Evolutionary conservation across 2,113 vertebrate species (phyloP).

Genomic region (Albula glossodonta): DNA sequence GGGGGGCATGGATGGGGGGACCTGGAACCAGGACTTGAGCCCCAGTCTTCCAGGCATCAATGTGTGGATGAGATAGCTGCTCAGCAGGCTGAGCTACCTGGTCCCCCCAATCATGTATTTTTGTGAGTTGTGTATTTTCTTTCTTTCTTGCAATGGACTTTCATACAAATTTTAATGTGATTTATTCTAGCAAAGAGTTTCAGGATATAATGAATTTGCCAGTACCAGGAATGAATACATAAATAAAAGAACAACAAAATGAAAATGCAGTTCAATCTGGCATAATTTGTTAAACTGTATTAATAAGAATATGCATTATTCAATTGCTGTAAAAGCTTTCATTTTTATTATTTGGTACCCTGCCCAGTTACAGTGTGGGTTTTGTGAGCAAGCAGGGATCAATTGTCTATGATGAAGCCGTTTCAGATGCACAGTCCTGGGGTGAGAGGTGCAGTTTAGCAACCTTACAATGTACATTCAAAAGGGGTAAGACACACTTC

Average conservation of each 20-base stretch:
- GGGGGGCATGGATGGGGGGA: too few relatives aligned
- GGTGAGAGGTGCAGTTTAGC: neutral
- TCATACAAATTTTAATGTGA: slow-evolving; percentile 44
- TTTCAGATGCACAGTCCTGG: neutral
- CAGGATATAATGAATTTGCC: slow-evolving; percentile 39
- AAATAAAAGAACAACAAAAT: slow-evolving; percentile 23
- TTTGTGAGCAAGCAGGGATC: slow-evolving; percentile 29
- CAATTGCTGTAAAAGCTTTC: slow-evolving; percentile 51
- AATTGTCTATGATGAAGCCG: slow-evolving; percentile 17
- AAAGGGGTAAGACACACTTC: neutral
- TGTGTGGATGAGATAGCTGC: too few relatives aligned
- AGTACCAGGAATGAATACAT: slow-evolving; percentile 30
- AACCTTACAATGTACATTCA: neutral
- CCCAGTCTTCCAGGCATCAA: too few relatives aligned
- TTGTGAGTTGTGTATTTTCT: neutral
- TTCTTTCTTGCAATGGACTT: slow-evolving; percentile 34
- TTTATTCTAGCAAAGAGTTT: slow-evolving; percentile 43
- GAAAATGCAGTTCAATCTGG: slow-evolving; percentile 28
- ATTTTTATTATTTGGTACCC: slow-evolving; percentile 19
- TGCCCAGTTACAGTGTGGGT: slow-evolving; percentile 31
- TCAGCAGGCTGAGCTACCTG: too few relatives aligned
- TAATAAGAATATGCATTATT: slow-evolving; percentile 43
- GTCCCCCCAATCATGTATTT: neutral
- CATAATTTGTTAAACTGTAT: slow-evolving; percentile 47
- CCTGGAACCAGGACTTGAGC: too few relatives aligned